Conservation (phyloP, 2,888 invertebrate species). For the Hypomecis punctinalis region DNA sequence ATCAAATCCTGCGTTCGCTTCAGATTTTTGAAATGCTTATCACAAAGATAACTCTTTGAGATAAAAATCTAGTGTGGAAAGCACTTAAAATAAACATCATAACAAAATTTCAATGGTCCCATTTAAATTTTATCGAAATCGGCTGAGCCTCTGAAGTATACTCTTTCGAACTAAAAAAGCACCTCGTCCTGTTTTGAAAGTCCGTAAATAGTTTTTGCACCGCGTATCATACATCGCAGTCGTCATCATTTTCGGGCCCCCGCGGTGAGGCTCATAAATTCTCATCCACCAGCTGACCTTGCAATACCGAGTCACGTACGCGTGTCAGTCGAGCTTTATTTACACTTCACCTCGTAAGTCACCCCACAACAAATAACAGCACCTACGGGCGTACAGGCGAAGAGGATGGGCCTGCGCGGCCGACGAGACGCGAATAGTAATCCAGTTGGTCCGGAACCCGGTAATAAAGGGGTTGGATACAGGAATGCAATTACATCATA, state of each 20-base stretch:
- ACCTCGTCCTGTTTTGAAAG: no score
- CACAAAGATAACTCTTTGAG: no score
- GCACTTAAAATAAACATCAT: no score
- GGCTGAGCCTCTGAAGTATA: no score
- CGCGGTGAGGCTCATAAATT: not conserved
- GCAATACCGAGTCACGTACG: constrained; percentile 11
- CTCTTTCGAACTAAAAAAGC: no score
- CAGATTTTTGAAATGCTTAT: no score
- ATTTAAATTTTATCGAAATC: no score
- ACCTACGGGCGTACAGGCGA: constrained; percentile 7
- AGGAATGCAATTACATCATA: constrained; percentile 29
- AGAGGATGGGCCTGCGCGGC: constrained; percentile 15
- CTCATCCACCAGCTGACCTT: constrained; percentile 6
- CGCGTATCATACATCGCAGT: not conserved
- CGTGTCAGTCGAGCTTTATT: constrained; percentile 14
- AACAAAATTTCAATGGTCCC: no score
- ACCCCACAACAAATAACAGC: constrained; percentile 19
- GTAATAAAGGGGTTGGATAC: constrained; percentile 17
- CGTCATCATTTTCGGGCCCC: not conserved
- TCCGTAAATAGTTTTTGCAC: not conserved
- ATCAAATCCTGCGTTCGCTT: no score
- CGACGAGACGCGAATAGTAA: constrained; percentile 20
- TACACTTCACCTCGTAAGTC: constrained; percentile 25
- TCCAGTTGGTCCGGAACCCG: constrained; percentile 1
- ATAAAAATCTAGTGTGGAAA: no score